Base-by-base conservation (phyloP, 2,797 vertebrate genomes). In the Hemibagrus guttatus region DNA sequence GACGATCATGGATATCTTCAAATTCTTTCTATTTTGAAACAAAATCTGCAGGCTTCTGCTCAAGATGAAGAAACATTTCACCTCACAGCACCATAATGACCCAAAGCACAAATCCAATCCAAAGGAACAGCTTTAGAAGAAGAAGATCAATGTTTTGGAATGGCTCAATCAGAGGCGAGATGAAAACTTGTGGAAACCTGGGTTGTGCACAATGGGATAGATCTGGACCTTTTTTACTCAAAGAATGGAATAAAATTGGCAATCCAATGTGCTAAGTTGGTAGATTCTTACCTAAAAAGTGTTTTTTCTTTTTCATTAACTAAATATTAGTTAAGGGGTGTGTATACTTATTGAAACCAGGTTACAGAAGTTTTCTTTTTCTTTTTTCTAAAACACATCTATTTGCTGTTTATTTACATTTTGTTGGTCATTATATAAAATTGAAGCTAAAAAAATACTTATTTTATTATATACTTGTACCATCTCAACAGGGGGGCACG, bases 21-120 rank as follows among this genome's bases (percentile, higher is more conserved):
- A 72, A 69, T 52, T n/a, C 39, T 26, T n/a, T 75, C 21, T 49
- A 46, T 46, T 46, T 72, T 46, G 21, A 3, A 11, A 46, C 8
- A 71, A 46, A 72, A 46, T 19, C 13, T n/a, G 23, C 23, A 75
- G 26, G 13, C 26, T 6, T n/a, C 46, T 52, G 0, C 71, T 74
- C 72, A 14, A 49, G 21, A 5, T 72, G 23, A 74, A 49, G 23
- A 26, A 26, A 14, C 21, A 49, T 2, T 31, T 49, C 42, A 52
- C 6, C 26, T 52, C n/a, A 13, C 46, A n/a, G 74, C 26, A 28
- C 21, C 9, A 19, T 54, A 54, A 54, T 31, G n/a, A 76, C 14
- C 16, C n/a, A 76, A 54, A 76, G 74, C 26, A 28, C 49, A 76
- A 76, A 76, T 76, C 49, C 26, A n/a, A 76, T 54, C 49, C 49